Evolutionary conservation across 2,113 vertebrate genomes (phyloP), one percentile per base, ranked within the genome.

Genomic region (Suricata suricatta): DNA sequence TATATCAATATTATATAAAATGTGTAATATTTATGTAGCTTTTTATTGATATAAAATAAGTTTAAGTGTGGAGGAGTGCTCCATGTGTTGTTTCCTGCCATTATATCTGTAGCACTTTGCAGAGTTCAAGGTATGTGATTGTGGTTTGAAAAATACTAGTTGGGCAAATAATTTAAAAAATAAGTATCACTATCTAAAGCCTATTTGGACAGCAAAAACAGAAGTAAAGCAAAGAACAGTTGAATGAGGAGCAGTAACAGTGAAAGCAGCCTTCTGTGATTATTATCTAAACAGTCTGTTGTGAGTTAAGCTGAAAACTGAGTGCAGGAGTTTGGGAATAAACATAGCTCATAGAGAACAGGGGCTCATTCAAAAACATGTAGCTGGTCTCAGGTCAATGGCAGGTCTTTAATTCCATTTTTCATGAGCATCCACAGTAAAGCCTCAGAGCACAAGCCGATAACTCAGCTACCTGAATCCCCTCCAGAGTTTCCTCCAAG

Each of bases 351-450:
- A n/a, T 2, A 64, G 57, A 71, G 66, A 63, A 90, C 64, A 13
- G 38, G 29, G 29, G 6, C 35, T 96, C 64, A 81, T 95, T 84
- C 79, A 77, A 69, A 98, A 95, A 77, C 74, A 72, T 29, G 90
- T 91, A 89, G 80, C 35, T 77, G 54, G 29, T 95, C 29, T 79
- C 38, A 69, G 92, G 93, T 84, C 92, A 93, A 71, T 19, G 3
- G n/a, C 21, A 66, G 41, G 50, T 84, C 86, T 93, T 41, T 6
- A 69, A 87, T 93, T 98, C 44, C 80, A 93, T 96, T 95, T 98
- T 96, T 98, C 68, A 96, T 71, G 79, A 95, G 23, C 2, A 2
- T 97, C 54, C 1, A 81, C 89, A 95, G 44, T 97, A 85, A 94
- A 93, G 87, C 47, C 31, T 89, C 38, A 90, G 87, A 94, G 57